Evolutionary conservation across 53 echinoderm and acorn worm genomes (phyloP).

Genomic region (Echinometra lucunter): DNA sequence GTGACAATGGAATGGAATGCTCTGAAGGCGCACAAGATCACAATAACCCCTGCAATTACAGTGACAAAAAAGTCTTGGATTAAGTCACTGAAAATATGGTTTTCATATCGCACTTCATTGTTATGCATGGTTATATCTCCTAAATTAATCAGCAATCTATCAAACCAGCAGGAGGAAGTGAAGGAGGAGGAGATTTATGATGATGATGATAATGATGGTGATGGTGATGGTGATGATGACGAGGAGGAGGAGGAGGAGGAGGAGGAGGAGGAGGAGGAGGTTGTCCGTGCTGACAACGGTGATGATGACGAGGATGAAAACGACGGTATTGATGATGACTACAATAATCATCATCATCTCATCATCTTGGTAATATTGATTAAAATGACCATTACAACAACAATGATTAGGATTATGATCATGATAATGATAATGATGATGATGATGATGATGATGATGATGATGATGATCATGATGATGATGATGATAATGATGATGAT

Average conservation of each 20-base stretch:
- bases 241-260: not conserved
- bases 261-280: not conserved
- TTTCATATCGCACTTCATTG: too few species aligned
- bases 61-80: not conserved
- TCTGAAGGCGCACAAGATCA: constrained; percentile 39
- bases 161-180: not conserved
- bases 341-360: too few species aligned
- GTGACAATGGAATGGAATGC: constrained; percentile 45
- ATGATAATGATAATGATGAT: not conserved
- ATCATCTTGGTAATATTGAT: not conserved
- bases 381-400: not conserved
- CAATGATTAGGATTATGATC: not conserved
- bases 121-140: too few species aligned
- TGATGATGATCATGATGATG: constrained; percentile 49
- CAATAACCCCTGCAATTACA: constrained; percentile 5
- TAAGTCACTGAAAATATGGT: not conserved
- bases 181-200: not conserved
- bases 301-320: constrained; percentile 10
- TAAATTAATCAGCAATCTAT: too few species aligned
- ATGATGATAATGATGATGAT: constrained; percentile 51
- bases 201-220: not conserved
- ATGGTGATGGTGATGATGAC: not conserved
- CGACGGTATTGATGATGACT: not conserved
- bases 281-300: not conserved
- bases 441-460: constrained; percentile 60